phyloP scores from a whole-genome alignment of 53 echinoderm and acorn worm species.

The Arbacia lixula region DNA sequence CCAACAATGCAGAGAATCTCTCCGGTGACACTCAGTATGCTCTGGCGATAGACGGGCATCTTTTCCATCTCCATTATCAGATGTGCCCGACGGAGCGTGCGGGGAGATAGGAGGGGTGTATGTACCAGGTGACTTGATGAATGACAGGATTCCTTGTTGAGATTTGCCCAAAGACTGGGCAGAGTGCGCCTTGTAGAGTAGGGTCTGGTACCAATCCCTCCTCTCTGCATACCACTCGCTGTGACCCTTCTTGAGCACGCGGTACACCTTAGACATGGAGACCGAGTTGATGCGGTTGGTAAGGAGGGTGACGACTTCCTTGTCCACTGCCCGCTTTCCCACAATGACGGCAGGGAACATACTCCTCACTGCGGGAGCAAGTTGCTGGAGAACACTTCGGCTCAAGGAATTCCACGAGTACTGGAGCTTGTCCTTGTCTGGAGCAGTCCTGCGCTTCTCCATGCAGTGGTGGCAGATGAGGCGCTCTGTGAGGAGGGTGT shows the following conservation, averaged over 20 bases:
- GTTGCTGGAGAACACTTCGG: constrained; percentile 22
- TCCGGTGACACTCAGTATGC: constrained; percentile 63
- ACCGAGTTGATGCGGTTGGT: constrained; percentile 55
- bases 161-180: constrained; percentile 12
- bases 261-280: constrained; percentile 63
- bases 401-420: constrained; percentile 55
- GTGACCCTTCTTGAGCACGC: constrained; percentile 44
- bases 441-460: background rate
- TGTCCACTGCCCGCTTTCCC: constrained; percentile 44
- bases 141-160: constrained; percentile 52
- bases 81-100: constrained; percentile 48
- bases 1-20: constrained; percentile 66
- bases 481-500: constrained; percentile 57
- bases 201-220: constrained; percentile 61
- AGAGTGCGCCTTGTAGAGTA: constrained; percentile 55
- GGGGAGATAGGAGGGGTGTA: constrained; percentile 61
- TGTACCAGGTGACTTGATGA: constrained; percentile 10
- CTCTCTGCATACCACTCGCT: constrained; percentile 67
- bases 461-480: constrained; percentile 21
- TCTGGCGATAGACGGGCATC: constrained; percentile 52
- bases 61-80: constrained; percentile 55
- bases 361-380: constrained; percentile 51
- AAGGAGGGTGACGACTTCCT: constrained; percentile 57
- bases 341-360: constrained; percentile 64
- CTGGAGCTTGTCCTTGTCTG: background rate